These are phyloP conservation scores for Euura saliciscinereae DNA, from an alignment of 1,140 invertebrate genomes.

Conservation along the genomic window DNA sequence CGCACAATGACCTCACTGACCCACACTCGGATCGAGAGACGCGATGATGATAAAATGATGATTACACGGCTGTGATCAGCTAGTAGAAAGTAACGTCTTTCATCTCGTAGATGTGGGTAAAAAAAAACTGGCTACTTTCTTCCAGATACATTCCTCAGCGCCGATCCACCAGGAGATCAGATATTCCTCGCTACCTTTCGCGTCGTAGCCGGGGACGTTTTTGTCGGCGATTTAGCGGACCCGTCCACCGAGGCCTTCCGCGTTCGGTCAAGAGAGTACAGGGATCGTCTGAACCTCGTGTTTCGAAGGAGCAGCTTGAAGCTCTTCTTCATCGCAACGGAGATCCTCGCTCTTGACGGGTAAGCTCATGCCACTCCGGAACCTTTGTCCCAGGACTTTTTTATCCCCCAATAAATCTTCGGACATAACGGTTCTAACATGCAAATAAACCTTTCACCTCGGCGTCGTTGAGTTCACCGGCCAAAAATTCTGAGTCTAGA, in stretches of 20 bases:
- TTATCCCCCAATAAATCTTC: not conserved
- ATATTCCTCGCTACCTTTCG: constrained; percentile 80
- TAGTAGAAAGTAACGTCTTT: too few relatives aligned
- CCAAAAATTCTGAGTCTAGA: too few relatives aligned
- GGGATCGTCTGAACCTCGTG: constrained; percentile 75
- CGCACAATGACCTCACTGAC: not conserved
- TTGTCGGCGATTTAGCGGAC: constrained; percentile 68
- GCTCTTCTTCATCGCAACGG: constrained; percentile 70
- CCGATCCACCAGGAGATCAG: constrained; percentile 77
- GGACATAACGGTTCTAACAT: too few relatives aligned
- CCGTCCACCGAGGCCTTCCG: constrained; percentile 70
- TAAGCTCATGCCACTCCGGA: constrained; percentile 50
- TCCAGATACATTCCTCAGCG: constrained; percentile 80
- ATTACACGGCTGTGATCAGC: too few relatives aligned
- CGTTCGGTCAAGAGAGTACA: constrained; percentile 72
- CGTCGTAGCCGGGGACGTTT: constrained; percentile 70
- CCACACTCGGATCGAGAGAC: not conserved
- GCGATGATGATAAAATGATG: too few relatives aligned
- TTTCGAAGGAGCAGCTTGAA: constrained; percentile 74
- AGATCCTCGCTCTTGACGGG: constrained; percentile 82
- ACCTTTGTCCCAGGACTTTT: not conserved
- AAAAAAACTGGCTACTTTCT: constrained; percentile 35
- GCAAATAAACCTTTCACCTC: too few relatives aligned
- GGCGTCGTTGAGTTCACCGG: too few relatives aligned
- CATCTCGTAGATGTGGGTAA: too few relatives aligned